Conservation (phyloP, 2,888 invertebrate genomes). For the Trissolcus brochymenae region DNA sequence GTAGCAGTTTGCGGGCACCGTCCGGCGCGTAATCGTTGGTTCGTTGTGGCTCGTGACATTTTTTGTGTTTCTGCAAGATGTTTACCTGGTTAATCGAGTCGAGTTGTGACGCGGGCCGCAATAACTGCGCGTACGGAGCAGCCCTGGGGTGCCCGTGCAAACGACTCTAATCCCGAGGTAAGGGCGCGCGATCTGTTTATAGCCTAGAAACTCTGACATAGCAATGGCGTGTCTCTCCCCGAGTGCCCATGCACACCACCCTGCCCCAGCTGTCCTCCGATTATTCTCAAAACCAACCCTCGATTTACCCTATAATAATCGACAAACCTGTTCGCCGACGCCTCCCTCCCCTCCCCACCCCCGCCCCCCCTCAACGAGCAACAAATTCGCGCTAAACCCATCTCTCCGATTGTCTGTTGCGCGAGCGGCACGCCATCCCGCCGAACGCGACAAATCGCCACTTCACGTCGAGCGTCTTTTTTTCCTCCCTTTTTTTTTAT, state of each 20-base stretch:
- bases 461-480: conserved; percentile 9
- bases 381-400: conserved; percentile 3
- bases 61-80: conserved; percentile 78
- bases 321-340: conserved; percentile 1
- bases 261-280: not conserved
- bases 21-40: conserved; percentile 72
- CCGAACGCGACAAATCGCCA: conserved; percentile 38
- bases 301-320: not conserved
- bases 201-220: conserved; percentile 74
- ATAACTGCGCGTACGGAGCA: conserved; percentile 68
- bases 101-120: conserved; percentile 69
- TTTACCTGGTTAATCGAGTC: conserved; percentile 77
- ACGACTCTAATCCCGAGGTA: conserved; percentile 70
- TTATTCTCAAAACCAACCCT: not conserved
- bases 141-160: conserved; percentile 67
- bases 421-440: conserved; percentile 73
- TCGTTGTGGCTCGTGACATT: conserved; percentile 73
- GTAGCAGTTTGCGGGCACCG: conserved; percentile 57
- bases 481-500: not conserved
- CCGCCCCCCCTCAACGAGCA: not conserved
- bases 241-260: not conserved
- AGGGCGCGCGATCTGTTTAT: conserved; percentile 70
- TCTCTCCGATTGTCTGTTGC: conserved; percentile 61
- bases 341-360: not conserved
- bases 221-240: conserved; percentile 72